phyloP scores from a whole-genome alignment of 2,888 invertebrate genomes.

The Liopterus haemorrhoidalis region DNA sequence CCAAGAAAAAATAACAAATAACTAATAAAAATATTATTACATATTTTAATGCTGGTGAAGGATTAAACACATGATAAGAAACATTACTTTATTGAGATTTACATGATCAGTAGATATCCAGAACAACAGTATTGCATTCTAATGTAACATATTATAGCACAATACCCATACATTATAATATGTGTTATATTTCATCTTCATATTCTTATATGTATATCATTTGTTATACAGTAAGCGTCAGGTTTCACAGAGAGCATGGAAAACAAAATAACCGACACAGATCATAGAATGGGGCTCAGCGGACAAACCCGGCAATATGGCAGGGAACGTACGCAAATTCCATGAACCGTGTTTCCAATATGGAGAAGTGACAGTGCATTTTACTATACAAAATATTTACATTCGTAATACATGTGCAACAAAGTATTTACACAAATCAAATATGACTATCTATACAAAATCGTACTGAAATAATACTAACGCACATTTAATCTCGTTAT shows the following conservation, averaged over 20 bases:
- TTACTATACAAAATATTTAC: constrained; percentile 14
- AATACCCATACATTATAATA: constrained; percentile 15
- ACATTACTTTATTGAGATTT: constrained; percentile 22
- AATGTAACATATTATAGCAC: constrained; percentile 19
- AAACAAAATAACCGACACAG: constrained; percentile 27
- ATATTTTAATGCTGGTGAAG: no score
- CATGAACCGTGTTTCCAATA: constrained; percentile 4
- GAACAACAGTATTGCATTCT: constrained; percentile 22
- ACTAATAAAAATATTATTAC: no score
- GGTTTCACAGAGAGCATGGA: constrained; percentile 35
- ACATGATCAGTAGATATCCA: constrained; percentile 19
- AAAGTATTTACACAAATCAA: constrained; percentile 16
- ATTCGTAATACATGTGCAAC: no score
- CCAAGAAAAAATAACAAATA: no score
- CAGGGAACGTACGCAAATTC: constrained; percentile 11
- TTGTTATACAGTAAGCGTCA: constrained; percentile 41
- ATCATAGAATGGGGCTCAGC: constrained; percentile 20
- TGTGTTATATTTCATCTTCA: no score
- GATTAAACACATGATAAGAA: no score
- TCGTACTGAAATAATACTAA: constrained; percentile 20
- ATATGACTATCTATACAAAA: constrained; percentile 6
- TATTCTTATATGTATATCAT: constrained; percentile 37
- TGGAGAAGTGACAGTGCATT: neutral
- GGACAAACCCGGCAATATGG: constrained; percentile 11
- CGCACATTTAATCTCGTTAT: no score